Evolutionary conservation across 1,140 invertebrate genomes (phyloP).

Genomic region (Chironomus striatipennis): DNA sequence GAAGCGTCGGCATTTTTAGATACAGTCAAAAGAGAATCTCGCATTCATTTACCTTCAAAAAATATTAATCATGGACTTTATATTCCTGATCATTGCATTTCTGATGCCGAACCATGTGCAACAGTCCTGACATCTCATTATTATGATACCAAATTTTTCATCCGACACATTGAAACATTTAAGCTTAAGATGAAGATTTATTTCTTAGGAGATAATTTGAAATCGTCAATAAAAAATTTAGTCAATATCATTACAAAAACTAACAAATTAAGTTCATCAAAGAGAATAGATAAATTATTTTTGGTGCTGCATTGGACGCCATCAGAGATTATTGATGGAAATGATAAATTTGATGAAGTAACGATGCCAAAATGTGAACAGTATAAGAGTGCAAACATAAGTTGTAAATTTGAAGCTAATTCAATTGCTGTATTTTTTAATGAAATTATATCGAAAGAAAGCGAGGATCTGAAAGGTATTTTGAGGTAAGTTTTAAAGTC

Average conservation of each 20-base stretch:
- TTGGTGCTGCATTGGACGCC: constrained; percentile 61
- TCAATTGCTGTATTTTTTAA: constrained; percentile 54
- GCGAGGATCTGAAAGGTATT: constrained; percentile 42
- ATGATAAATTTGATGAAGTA: constrained; percentile 43
- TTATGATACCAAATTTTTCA: constrained; percentile 44
- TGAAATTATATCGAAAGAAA: constrained; percentile 41
- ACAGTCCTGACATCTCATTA: constrained; percentile 48
- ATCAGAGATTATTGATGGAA: constrained; percentile 49
- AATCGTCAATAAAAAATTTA: constrained; percentile 41
- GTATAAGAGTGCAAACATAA: constrained; percentile 31
- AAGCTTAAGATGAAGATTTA: constrained; percentile 49
- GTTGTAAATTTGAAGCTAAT: constrained; percentile 55
- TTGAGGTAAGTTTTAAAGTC: neutral
- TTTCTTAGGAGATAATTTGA: constrained; percentile 54
- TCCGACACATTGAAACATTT: constrained; percentile 46
- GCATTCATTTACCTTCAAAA: neutral
- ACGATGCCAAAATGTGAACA: constrained; percentile 48
- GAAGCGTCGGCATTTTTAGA: neutral
- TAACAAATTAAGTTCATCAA: constrained; percentile 19
- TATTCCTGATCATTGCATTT: constrained; percentile 45
- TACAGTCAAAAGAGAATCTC: neutral
- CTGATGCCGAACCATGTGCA: constrained; percentile 42
- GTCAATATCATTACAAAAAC: constrained; percentile 33
- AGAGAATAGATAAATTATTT: constrained; percentile 41
- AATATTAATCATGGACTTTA: constrained; percentile 44